Evolutionary conservation across 2,797 vertebrate genomes (phyloP).

Genomic region (Malurus splendens): DNA sequence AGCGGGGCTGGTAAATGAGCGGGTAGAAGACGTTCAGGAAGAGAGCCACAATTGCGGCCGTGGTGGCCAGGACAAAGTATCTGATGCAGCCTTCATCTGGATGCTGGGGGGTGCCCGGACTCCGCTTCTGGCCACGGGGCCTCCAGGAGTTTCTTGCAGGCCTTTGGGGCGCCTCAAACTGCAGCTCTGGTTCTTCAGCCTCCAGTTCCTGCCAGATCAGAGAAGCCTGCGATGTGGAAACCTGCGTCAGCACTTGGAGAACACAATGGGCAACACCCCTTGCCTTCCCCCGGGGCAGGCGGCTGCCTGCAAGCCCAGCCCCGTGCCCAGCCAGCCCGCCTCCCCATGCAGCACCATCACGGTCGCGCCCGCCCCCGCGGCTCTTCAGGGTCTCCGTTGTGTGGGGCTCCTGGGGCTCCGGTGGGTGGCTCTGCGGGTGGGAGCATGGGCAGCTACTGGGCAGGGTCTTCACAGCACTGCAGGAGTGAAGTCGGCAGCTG

Average conservation of each 20-base stretch:
- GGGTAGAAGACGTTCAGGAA: conserved; percentile 89
- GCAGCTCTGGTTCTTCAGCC: conserved; percentile 86
- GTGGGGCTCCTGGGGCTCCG: not conserved
- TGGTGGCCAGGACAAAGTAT: conserved; percentile 89
- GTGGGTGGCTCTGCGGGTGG: not conserved
- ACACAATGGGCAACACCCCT: conserved; percentile 52
- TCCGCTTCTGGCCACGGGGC: conserved; percentile 54
- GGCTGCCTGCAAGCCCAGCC: conserved; percentile 43
- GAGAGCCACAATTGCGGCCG: conserved; percentile 86
- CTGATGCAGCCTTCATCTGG: conserved; percentile 84
- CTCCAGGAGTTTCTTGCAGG: conserved; percentile 62
- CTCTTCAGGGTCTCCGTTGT: not conserved
- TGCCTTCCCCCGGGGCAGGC: conserved; percentile 20
- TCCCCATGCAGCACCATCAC: conserved; percentile 45
- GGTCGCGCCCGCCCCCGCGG: not conserved
- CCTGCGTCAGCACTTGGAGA: conserved; percentile 84
- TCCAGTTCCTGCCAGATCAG: conserved; percentile 99
- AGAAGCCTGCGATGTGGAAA: conserved; percentile 99
- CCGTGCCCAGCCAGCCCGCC: conserved; percentile 46
- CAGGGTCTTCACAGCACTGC: not conserved
- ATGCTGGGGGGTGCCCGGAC: conserved; percentile 60
- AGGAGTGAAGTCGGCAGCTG: not conserved
- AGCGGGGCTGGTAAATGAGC: conserved; percentile 79
- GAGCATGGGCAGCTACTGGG: not conserved
- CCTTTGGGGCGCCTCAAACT: conserved; percentile 59